Percentiles rank a stretch among this genome's conserved stretches.
phyloP scores from a whole-genome alignment of 1,140 invertebrate genomes.

The Microplitis mediator region DNA sequence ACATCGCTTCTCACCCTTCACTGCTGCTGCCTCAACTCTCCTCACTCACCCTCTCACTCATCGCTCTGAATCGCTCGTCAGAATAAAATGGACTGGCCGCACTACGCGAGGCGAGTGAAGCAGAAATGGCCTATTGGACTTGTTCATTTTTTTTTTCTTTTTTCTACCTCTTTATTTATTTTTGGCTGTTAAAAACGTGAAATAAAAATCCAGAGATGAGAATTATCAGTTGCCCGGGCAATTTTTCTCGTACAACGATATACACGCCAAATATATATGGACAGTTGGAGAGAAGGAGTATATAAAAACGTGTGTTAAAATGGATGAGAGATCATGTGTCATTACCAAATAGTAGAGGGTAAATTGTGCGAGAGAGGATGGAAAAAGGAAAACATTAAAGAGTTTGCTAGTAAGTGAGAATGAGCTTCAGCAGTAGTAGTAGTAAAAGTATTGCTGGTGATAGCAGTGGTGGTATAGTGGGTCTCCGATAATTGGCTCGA shows the following conservation, averaged over 20 bases:
- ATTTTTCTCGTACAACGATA: not conserved
- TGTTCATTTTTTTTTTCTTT: constrained; percentile 11
- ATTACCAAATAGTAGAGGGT: not conserved
- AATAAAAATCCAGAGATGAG: constrained; percentile 13
- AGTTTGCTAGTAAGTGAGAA: not conserved
- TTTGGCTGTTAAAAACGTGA: not conserved
- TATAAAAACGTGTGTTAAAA: not conserved
- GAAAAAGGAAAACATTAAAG: not conserved
- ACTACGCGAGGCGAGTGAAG: not conserved
- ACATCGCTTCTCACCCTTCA: constrained; percentile 9
- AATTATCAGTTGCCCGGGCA: constrained; percentile 3
- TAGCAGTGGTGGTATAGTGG: no score
- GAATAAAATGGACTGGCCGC: constrained; percentile 1
- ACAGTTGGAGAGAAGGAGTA: not conserved
- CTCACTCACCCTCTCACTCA: not conserved
- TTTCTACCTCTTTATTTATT: no score
- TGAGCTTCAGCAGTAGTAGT: not conserved
- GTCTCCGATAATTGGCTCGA: constrained; percentile 1
- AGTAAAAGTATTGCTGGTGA: no score
- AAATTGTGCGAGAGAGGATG: not conserved
- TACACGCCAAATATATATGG: not conserved
- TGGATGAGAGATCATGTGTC: constrained; percentile 6
- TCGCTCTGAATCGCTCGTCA: not conserved
- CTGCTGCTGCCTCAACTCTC: not conserved
- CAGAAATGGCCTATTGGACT: constrained; percentile 9